Base-by-base conservation (phyloP, 2,888 invertebrate genomes). In the Campopleginae sp. region DNA sequence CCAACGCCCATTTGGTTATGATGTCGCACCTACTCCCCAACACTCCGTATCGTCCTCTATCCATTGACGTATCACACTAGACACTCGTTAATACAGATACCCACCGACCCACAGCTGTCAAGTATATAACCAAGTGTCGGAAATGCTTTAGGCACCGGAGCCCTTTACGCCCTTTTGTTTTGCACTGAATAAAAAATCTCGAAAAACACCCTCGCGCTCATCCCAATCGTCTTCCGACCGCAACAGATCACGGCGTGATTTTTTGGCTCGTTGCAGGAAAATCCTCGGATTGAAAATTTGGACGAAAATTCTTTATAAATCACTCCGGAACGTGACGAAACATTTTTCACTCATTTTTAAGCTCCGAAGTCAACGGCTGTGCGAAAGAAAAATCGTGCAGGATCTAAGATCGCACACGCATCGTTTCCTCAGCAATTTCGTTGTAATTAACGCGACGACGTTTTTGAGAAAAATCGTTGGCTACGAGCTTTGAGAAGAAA, bases 1-100 rank as follows among this genome's bases (percentile, higher is more conserved):
- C 93, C 92, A 91, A 92, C 92, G 91, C 92, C 92, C 92, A 92
- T 93, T 93, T 92, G 91, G 92, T 93, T 93, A 93, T 92, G 91
- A 92, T 90, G 88, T 91, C 89, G 90, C 86, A 86, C 83, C 88
- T 82, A 87, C 86, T 83, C 86, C 85, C 86, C 82, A 84, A 72
- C 78, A 80, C 70, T 38, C 61, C 82, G 70, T 68, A 61, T 77
- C 77, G 12, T 76, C 38, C 12, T 46, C 78, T 51, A 80, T 80
- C 82, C 82, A 44, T 31, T 66, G 66, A n/a, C 72, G 17, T 61
- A 74, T 82, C 70, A 33, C 61, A 33, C 61, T 75, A 44, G 23
- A 72, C 63, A 71, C 38, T 31, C n/a, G 17, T 66, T 48, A n/a
- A 38, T 70, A 61, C 33, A 81, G 38, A 51, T 38, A 65, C 27